Evolutionary conservation across 2,113 vertebrate species (phyloP).

Genomic region (Callopanchax toddi): DNA sequence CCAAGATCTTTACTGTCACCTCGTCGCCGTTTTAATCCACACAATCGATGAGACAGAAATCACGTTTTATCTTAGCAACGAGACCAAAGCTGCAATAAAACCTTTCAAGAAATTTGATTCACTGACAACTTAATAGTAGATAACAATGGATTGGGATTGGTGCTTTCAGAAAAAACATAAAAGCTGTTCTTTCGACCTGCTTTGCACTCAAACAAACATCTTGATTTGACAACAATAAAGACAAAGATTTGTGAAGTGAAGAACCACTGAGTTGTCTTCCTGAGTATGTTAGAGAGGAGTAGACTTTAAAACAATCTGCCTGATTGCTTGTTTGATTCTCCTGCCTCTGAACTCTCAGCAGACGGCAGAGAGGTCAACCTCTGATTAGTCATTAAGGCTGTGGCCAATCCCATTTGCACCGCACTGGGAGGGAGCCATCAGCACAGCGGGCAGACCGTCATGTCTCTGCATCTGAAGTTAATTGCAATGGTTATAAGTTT

Average conservation of each 20-base stretch:
- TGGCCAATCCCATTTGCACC: conserved; percentile 43
- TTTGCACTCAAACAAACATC: conserved; percentile 24
- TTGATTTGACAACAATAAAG: conserved; percentile 8
- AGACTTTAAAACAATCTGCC: conserved; percentile 39
- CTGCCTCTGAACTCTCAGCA: conserved; percentile 37
- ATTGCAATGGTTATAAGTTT: conserved; percentile 47
- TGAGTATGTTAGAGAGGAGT: not conserved
- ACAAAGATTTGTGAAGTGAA: conserved; percentile 15
- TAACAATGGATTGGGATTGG: conserved; percentile 11
- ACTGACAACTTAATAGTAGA: conserved; percentile 1
- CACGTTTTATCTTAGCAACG: not conserved
- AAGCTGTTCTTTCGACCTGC: not conserved
- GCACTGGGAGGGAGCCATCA: conserved; percentile 28
- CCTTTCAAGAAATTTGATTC: conserved; percentile 16
- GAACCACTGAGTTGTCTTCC: conserved; percentile 3
- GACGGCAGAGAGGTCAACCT: conserved; percentile 26
- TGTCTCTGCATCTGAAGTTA: conserved; percentile 41
- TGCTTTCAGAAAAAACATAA: conserved; percentile 4
- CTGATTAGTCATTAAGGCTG: conserved; percentile 50
- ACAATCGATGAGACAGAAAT: conserved; percentile 13
- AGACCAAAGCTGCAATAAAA: conserved; percentile 5
- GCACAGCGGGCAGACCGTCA: conserved; percentile 35
- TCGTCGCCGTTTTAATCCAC: not conserved
- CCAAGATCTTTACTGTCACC: not conserved
- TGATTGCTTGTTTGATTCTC: conserved; percentile 47